Evolutionary conservation across 2,888 invertebrate species (phyloP).

Genomic region (Dicranocentrus wangi): DNA sequence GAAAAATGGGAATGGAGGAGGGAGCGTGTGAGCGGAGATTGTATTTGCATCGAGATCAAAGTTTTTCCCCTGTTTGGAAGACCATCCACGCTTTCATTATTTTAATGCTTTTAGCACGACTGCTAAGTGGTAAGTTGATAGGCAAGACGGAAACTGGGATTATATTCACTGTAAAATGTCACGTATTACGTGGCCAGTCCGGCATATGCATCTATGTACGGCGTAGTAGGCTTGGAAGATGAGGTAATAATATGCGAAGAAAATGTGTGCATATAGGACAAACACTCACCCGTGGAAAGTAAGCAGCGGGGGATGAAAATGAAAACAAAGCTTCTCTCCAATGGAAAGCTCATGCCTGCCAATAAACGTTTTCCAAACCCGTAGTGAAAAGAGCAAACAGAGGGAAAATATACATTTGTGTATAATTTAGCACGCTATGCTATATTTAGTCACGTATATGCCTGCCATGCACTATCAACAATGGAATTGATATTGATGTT

Average conservation of each 20-base stretch:
- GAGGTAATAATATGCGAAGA: too few species aligned
- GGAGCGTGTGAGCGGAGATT: conserved; percentile 19
- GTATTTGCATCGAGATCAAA: conserved; percentile 39
- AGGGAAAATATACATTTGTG: background rate
- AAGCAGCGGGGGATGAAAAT: conserved; percentile 25
- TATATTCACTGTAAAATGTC: conserved; percentile 38
- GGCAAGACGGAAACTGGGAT: conserved; percentile 8
- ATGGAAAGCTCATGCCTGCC: conserved; percentile 1
- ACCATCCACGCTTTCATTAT: conserved; percentile 25
- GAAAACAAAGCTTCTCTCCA: conserved; percentile 35
- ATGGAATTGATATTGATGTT: conserved; percentile 3
- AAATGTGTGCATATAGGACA: too few species aligned
- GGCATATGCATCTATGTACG: too few species aligned
- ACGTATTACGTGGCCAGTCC: conserved; percentile 23
- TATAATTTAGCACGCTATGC: too few species aligned
- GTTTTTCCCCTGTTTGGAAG: conserved; percentile 7
- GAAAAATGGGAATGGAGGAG: background rate
- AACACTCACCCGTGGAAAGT: background rate
- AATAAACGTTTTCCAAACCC: background rate
- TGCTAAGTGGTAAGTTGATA: conserved; percentile 6
- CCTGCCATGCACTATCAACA: too few species aligned
- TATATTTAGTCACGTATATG: too few species aligned
- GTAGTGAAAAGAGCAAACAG: background rate
- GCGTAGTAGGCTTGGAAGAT: too few species aligned
- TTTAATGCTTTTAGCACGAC: conserved; percentile 42